Conservation (phyloP, 2,113 vertebrate genomes). For the Hemichromis elongatus region DNA sequence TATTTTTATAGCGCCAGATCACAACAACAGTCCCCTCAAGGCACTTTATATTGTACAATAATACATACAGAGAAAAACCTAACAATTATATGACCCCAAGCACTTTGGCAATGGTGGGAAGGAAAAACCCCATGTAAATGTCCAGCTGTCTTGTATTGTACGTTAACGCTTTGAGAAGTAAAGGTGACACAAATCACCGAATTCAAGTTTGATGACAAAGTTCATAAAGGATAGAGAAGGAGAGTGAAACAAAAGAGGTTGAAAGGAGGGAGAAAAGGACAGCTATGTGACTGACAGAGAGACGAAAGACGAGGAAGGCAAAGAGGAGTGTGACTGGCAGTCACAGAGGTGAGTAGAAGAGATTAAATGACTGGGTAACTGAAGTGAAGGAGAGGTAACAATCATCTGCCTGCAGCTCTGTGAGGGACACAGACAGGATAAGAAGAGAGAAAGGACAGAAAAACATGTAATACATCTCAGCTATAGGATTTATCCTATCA, state of each 20-base stretch:
- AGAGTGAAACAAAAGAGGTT: not conserved
- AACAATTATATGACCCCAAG: no score
- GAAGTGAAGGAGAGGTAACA: not conserved
- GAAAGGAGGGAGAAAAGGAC: not conserved
- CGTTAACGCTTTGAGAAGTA: not conserved
- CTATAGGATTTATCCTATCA: not conserved
- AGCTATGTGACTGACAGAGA: not conserved
- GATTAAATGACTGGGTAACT: constrained; percentile 13
- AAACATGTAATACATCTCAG: not conserved
- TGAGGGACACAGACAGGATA: not conserved
- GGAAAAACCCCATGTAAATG: not conserved
- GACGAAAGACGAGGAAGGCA: not conserved
- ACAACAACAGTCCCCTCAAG: no score
- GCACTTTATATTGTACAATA: no score
- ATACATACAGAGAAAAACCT: no score
- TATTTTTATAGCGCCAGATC: no score
- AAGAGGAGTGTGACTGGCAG: not conserved
- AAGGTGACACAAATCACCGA: not conserved
- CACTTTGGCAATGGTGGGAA: no score
- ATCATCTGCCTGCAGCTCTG: not conserved
- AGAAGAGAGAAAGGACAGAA: not conserved
- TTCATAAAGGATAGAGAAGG: not conserved
- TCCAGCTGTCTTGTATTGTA: not conserved
- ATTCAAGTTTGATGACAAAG: not conserved
- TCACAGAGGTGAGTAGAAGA: not conserved